These are phyloP conservation scores for Samia ricini DNA, from an alignment of 1,140 invertebrate genomes.

Conservation along the genomic window DNA sequence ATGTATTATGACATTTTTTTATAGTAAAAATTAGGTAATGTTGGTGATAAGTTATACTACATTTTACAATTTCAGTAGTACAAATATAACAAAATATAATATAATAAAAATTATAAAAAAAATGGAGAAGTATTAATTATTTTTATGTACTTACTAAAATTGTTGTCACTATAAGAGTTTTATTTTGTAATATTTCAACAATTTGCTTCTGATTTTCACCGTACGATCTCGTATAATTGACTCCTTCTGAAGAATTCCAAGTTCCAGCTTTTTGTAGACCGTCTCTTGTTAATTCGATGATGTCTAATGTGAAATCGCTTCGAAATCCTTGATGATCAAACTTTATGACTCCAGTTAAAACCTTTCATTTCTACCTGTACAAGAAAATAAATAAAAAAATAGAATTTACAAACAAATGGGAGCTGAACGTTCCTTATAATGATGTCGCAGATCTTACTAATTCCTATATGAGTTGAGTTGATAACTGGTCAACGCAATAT, in stretches of 20 bases:
- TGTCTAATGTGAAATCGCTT: conserved; percentile 93
- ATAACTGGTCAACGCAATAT: too few species aligned
- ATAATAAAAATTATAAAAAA: conserved; percentile 22
- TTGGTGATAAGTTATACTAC: too few species aligned
- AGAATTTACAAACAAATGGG: not conserved
- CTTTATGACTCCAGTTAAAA: conserved; percentile 93
- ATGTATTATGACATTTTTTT: too few species aligned
- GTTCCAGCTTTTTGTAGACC: conserved; percentile 90
- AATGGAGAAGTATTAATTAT: conserved; percentile 11
- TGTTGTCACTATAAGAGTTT: conserved; percentile 94
- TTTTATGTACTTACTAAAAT: conserved; percentile 85
- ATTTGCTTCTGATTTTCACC: conserved; percentile 90
- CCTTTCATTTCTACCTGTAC: conserved; percentile 93
- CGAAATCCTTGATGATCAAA: conserved; percentile 96
- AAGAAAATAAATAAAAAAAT: conserved; percentile 19
- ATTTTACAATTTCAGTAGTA: conserved; percentile 31
- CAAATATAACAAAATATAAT: conserved; percentile 34
- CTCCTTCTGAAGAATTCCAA: conserved; percentile 92
- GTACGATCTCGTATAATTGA: conserved; percentile 94
- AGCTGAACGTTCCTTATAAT: not conserved
- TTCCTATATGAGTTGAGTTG: too few species aligned
- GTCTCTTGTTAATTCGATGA: conserved; percentile 91
- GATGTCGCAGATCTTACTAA: too few species aligned
- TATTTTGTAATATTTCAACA: conserved; percentile 93
- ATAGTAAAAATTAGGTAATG: too few species aligned